Conservation (phyloP, 2,113 vertebrate genomes). For the Microtus montanus region DNA sequence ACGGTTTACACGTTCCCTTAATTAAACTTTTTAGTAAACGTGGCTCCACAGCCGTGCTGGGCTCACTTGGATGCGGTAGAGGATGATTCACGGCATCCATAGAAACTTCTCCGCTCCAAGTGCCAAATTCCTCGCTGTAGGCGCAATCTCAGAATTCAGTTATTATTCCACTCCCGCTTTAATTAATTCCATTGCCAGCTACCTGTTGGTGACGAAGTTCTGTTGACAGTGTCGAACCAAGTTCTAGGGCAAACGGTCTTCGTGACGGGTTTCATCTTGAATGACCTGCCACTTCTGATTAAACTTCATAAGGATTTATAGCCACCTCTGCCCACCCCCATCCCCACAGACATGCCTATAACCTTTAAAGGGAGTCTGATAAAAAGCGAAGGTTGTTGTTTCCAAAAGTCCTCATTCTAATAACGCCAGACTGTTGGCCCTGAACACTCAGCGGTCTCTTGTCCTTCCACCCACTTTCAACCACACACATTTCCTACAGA, state of each 20-base stretch:
- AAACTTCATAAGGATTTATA: slow-evolving; percentile 88
- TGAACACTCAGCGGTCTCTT: slow-evolving; percentile 73
- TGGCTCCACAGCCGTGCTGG: slow-evolving; percentile 74
- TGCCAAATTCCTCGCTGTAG: slow-evolving; percentile 79
- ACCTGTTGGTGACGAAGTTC: slow-evolving; percentile 77
- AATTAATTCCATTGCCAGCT: slow-evolving; percentile 85
- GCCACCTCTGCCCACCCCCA: slow-evolving; percentile 74
- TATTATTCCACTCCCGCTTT: slow-evolving; percentile 81
- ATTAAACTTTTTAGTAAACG: slow-evolving; percentile 82
- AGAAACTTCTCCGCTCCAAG: slow-evolving; percentile 72
- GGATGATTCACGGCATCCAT: slow-evolving; percentile 64
- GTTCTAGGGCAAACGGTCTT: slow-evolving; percentile 82
- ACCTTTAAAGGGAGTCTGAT: slow-evolving; percentile 87
- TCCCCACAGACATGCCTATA: slow-evolving; percentile 78
- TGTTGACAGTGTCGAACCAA: slow-evolving; percentile 82
- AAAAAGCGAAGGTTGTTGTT: slow-evolving; percentile 85
- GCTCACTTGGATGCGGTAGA: slow-evolving; percentile 69
- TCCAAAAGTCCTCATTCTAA: slow-evolving; percentile 83
- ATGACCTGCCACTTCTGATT: slow-evolving; percentile 86
- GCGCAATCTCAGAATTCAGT: slow-evolving; percentile 76
- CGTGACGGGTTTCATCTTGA: slow-evolving; percentile 85
- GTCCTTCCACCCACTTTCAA: slow-evolving; percentile 54
- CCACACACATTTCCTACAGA: slow-evolving; percentile 58
- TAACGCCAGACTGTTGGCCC: slow-evolving; percentile 81
- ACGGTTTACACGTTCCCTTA: slow-evolving; percentile 78